Evolutionary conservation across 1,140 invertebrate species (phyloP).

Genomic region (Vanessa tameamea): DNA sequence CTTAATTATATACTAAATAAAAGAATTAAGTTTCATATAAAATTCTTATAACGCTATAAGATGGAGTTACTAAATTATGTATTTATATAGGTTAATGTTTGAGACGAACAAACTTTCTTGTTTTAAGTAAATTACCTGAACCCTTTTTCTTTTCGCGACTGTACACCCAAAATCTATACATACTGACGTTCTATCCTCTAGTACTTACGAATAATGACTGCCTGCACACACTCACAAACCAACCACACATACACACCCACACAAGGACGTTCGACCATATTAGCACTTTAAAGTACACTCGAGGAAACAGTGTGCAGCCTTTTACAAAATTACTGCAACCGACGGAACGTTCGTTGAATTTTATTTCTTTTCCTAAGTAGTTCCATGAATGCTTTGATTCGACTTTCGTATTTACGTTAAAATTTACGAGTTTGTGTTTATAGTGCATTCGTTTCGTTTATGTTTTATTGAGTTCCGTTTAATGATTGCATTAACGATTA

Average conservation of each 20-base stretch:
- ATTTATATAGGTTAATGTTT: too few relatives aligned
- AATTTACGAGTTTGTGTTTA: neutral
- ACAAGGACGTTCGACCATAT: constrained; percentile 33
- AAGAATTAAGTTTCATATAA: too few relatives aligned
- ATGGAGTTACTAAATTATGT: too few relatives aligned
- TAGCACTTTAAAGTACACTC: constrained; percentile 35
- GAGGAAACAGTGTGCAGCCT: constrained; percentile 35
- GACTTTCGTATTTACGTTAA: constrained; percentile 5
- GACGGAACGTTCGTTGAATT: neutral
- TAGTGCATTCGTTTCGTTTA: neutral
- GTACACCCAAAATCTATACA: constrained; percentile 57
- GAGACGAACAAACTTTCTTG: too few relatives aligned
- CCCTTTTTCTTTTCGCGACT: constrained; percentile 24
- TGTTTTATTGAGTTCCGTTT: neutral
- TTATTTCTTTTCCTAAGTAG: constrained; percentile 1
- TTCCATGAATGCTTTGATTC: constrained; percentile 1
- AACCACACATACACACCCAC: constrained; percentile 33
- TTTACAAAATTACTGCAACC: neutral
- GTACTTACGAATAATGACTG: constrained; percentile 72
- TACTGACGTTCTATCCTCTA: constrained; percentile 64
- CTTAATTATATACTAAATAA: too few relatives aligned
- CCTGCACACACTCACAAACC: constrained; percentile 37
- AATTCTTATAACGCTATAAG: too few relatives aligned
- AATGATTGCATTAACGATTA: too few relatives aligned
- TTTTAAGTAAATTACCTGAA: too few relatives aligned